Conservation (phyloP, 2,113 vertebrate species). For the Taurulus bubalis region DNA sequence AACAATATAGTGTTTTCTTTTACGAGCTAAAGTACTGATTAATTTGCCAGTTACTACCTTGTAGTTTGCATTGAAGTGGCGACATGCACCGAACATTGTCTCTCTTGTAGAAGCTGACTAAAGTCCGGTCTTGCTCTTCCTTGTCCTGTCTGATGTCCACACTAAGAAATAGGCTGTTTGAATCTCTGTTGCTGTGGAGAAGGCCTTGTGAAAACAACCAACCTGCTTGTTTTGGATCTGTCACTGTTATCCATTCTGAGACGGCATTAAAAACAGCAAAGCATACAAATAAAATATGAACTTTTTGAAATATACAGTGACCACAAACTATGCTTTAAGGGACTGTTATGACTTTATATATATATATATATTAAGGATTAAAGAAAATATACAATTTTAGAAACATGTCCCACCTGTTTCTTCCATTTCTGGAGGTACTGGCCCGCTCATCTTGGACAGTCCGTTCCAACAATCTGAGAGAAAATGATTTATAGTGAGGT, state of each 20-base stretch:
- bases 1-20: not conserved
- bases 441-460: not conserved
- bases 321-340: not conserved
- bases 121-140: conserved; percentile 48
- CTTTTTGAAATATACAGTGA: not conserved
- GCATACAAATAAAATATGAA: not conserved
- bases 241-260: conserved; percentile 46
- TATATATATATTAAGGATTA: not conserved
- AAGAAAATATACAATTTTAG: not conserved
- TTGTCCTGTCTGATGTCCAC: conserved; percentile 55
- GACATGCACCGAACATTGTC: conserved; percentile 47
- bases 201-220: conserved; percentile 46
- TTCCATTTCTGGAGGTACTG: conserved; percentile 6
- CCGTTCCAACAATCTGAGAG: not conserved
- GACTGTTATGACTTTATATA: not conserved
- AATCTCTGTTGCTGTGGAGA: conserved; percentile 26
- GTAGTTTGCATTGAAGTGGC: conserved; percentile 35
- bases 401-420: conserved; percentile 1
- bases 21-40: not conserved
- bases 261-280: conserved; percentile 3
- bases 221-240: conserved; percentile 49
- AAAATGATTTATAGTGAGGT: not conserved
- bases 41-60: conserved; percentile 4
- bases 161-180: conserved; percentile 17
- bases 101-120: conserved; percentile 47